Evolutionary conservation across 2,888 invertebrate genomes (phyloP).

Genomic region (Melipona bicolor): DNA sequence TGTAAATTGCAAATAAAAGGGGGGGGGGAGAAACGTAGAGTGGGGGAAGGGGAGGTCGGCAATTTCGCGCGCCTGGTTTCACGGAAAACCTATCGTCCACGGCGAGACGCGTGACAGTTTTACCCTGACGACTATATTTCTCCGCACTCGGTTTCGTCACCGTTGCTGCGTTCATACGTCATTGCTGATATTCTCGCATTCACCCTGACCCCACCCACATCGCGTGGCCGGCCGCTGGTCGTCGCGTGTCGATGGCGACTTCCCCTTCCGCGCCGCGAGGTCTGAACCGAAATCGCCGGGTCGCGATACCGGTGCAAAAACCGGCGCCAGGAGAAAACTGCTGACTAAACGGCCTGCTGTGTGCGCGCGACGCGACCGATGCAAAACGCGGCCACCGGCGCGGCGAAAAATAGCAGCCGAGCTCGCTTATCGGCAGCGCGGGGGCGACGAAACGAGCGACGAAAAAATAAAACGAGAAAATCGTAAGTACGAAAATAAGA

Average conservation of each 20-base stretch:
- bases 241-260: conserved; percentile 11
- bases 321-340: conserved; percentile 25
- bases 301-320: conserved; percentile 15
- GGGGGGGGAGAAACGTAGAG: not conserved
- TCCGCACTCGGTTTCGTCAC: not conserved
- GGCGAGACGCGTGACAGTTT: not conserved
- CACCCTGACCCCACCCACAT: conserved; percentile 11
- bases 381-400: conserved; percentile 18
- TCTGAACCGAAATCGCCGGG: conserved; percentile 29
- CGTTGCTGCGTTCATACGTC: conserved; percentile 21
- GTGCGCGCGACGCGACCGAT: conserved; percentile 6
- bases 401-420: conserved; percentile 5
- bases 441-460: not conserved
- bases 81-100: conserved; percentile 32
- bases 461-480: not conserved
- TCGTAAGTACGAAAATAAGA: not conserved
- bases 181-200: conserved; percentile 22
- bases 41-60: not conserved
- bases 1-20: conserved; percentile 25
- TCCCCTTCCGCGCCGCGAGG: not conserved
- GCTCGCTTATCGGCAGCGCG: conserved; percentile 27
- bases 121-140: not conserved
- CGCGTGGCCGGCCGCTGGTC: conserved; percentile 30
- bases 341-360: conserved; percentile 27
- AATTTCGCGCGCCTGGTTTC: conserved; percentile 33